Base-by-base conservation (phyloP, 2,888 invertebrate species). In the Calameuta pallipes region DNA sequence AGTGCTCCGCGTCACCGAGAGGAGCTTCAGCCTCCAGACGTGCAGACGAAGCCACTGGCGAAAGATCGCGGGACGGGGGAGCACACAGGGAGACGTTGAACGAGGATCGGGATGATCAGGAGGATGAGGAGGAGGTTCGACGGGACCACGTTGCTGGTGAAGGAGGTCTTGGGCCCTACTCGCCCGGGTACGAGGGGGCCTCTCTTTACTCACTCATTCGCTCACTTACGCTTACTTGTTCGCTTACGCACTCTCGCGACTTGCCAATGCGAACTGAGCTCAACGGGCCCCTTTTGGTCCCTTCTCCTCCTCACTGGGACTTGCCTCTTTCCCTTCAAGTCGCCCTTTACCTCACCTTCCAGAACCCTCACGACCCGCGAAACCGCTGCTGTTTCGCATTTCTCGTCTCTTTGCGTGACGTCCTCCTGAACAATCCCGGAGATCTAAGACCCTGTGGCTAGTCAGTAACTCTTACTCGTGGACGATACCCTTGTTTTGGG, bases 1-100 rank as follows among this genome's bases (percentile, higher is more conserved):
- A 89, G 88, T 88, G 88, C 88, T 88, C 88, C 86, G 89, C 86
- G 85, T 86, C 85, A 86, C 83, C 85, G 84, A 84, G 84, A 80
- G 83, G 81, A 85, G 84, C 85, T 84, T 85, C 82, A 84, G 85
- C 83, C 82, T 84, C 84, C 82, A 85, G 85, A 85, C 84, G 83
- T 82, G 74, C 76, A 71, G 78, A 75, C 79, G 83, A 81, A 83
- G 83, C 83, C 81, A 82, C 82, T 78, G 80, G 84, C 83, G 81
- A 85, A 85, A 84, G 85, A 83, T 83, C 81, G 83, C 85, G 82
- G 82, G 80, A 77, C 81, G 80, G 79, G 78, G 74, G 79, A 56
- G 56, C 56, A 56, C 56, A 56, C 56, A 56, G 56, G 56, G 56
- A 56, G 56, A 56, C 75, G 78, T 78, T 78, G 75, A 71, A 78